These are phyloP conservation scores for Gasteruption jaculator DNA, from an alignment of 2,888 invertebrate species.

Conservation along the genomic window DNA sequence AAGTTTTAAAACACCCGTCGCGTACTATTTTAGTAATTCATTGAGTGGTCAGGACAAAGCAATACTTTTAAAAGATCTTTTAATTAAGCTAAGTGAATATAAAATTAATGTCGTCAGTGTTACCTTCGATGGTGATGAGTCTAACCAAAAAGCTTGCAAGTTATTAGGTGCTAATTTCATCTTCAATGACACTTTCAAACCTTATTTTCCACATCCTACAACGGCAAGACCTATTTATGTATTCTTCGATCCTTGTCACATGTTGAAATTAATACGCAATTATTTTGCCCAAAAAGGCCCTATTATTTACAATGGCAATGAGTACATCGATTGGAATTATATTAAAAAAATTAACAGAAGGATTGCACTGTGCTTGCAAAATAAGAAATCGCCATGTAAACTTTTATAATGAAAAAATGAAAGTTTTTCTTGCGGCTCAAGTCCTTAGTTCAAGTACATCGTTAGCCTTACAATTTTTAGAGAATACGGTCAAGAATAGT, in stretches of 20 bases:
- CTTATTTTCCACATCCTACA: constrained; percentile 8
- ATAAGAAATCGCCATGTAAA: too few relatives aligned
- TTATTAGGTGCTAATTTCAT: constrained; percentile 13
- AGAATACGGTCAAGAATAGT: too few relatives aligned
- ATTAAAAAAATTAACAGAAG: too few relatives aligned
- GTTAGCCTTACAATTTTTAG: too few relatives aligned
- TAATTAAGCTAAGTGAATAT: constrained; percentile 7
- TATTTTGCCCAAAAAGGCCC: too few relatives aligned
- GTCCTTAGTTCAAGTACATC: too few relatives aligned
- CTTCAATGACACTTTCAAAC: constrained; percentile 5
- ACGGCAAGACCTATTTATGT: constrained; percentile 3
- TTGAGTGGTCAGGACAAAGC: constrained; percentile 9
- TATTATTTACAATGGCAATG: too few relatives aligned
- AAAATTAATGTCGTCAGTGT: constrained; percentile 14
- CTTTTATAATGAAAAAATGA: too few relatives aligned
- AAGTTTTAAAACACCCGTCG: constrained; percentile 16
- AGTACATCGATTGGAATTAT: too few relatives aligned
- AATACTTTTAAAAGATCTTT: constrained; percentile 14
- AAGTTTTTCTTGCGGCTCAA: too few relatives aligned
- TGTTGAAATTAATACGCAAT: too few relatives aligned
- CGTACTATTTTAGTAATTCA: constrained; percentile 13
- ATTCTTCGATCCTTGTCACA: constrained; percentile 8
- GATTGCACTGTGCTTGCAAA: too few relatives aligned
- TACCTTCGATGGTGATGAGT: constrained; percentile 16
- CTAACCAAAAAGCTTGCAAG: constrained; percentile 9